Evolutionary conservation across 2,113 vertebrate species (phyloP).

Genomic region (Nycticryphes semicollaris): DNA sequence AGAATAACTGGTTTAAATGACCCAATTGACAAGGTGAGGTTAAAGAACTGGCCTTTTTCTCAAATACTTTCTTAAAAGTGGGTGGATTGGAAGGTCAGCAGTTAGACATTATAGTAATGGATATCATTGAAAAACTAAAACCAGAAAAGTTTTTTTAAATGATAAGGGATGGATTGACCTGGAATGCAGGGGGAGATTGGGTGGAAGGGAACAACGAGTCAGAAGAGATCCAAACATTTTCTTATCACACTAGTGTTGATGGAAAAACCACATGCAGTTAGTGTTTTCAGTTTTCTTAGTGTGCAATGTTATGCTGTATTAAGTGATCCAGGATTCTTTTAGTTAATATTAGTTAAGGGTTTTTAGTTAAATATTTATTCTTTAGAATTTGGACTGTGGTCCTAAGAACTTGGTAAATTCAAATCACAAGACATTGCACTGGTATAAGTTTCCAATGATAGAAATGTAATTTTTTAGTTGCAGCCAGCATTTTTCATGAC

Average conservation of each 20-base stretch:
- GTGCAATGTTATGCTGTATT: not conserved
- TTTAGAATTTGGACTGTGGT: not conserved
- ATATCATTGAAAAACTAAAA: not conserved
- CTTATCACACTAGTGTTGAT: slow-evolving; percentile 20
- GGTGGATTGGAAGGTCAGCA: not conserved
- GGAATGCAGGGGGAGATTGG: not conserved
- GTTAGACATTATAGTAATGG: not conserved
- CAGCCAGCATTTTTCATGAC: not conserved
- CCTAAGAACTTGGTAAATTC: not conserved
- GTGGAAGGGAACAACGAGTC: not conserved
- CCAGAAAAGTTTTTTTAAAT: not conserved
- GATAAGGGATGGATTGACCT: not conserved
- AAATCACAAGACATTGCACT: not conserved
- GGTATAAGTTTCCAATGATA: not conserved
- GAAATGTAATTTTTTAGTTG: not conserved
- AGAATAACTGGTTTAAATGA: not conserved
- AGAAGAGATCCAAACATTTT: not conserved
- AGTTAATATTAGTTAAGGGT: too few relatives aligned
- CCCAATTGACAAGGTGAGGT: not conserved
- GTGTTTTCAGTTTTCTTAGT: slow-evolving; percentile 1
- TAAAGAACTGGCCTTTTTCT: not conserved
- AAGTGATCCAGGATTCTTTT: not conserved
- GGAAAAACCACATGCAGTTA: not conserved
- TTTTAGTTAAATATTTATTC: not conserved
- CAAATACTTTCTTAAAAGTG: not conserved